Evolutionary conservation across 2,113 vertebrate species (phyloP).

Genomic region (Ceyx cyanopectus): DNA sequence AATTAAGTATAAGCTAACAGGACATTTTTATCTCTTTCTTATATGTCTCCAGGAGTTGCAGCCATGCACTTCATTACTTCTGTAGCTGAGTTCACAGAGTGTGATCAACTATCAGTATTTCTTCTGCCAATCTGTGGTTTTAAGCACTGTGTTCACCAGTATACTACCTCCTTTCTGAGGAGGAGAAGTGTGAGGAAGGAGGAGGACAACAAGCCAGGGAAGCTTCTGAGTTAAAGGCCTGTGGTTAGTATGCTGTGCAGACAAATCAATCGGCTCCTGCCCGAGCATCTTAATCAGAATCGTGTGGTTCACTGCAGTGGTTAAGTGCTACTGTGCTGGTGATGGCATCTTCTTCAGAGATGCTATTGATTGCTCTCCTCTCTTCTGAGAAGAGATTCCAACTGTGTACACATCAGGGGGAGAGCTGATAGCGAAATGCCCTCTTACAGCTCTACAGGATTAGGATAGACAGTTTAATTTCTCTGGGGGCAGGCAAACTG

Average conservation of each 20-base stretch:
- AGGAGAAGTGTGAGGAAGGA: not conserved
- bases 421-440: constrained; percentile 62
- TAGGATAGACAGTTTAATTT: constrained; percentile 71
- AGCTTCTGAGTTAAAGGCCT: constrained; percentile 10
- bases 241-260: constrained; percentile 44
- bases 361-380: constrained; percentile 73
- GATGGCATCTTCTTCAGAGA: constrained; percentile 72
- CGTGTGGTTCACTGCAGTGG: constrained; percentile 38
- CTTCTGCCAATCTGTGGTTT: constrained; percentile 17
- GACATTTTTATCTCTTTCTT: constrained; percentile 46
- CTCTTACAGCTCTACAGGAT: constrained; percentile 55
- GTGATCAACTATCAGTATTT: not conserved
- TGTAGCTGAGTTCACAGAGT: constrained; percentile 12
- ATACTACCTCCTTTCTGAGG: not conserved
- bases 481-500: constrained; percentile 5
- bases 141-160: not conserved
- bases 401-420: constrained; percentile 55
- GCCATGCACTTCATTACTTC: not conserved
- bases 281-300: constrained; percentile 71
- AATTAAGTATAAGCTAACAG: constrained; percentile 4
- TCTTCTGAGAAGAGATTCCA: constrained; percentile 68
- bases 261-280: constrained; percentile 60
- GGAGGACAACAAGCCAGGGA: not conserved
- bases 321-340: constrained; percentile 63
- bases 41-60: not conserved